Conservation (phyloP, 2,888 invertebrate genomes). For the Trissolcus japonicus region DNA sequence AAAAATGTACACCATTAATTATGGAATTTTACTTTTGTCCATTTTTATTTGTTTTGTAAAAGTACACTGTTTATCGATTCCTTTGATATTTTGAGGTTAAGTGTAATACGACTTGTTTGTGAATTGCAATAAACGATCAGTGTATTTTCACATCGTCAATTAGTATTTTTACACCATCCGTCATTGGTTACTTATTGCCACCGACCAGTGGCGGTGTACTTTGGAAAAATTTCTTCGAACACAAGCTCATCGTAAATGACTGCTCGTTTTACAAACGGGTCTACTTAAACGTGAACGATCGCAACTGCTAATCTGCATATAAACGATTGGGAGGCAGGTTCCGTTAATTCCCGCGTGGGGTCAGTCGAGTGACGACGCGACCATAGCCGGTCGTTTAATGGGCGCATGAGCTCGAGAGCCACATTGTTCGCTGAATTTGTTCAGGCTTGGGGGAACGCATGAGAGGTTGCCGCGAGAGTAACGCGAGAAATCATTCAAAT, state of each 20-base stretch:
- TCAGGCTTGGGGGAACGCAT: constrained; percentile 12
- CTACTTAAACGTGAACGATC: constrained; percentile 10
- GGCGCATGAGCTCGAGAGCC: constrained; percentile 25
- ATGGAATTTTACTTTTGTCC: too few relatives aligned
- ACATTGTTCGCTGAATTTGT: constrained; percentile 36
- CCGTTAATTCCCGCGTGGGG: constrained; percentile 48
- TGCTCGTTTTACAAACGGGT: constrained; percentile 19
- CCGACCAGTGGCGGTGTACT: too few relatives aligned
- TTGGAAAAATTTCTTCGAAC: not conserved
- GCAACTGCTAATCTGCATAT: constrained; percentile 19
- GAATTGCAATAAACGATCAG: too few relatives aligned
- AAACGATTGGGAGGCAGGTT: constrained; percentile 23
- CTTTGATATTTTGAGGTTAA: too few relatives aligned
- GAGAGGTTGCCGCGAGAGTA: not conserved
- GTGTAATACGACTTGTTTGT: too few relatives aligned
- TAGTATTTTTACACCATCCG: too few relatives aligned
- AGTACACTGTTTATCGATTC: too few relatives aligned
- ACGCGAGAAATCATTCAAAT: constrained; percentile 46
- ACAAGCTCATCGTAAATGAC: not conserved
- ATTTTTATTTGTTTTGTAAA: too few relatives aligned
- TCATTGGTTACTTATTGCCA: too few relatives aligned
- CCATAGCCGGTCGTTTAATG: constrained; percentile 19
- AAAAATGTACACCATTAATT: too few relatives aligned
- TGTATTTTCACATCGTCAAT: too few relatives aligned
- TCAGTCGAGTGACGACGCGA: constrained; percentile 36